A percentile compares a stretch with the other conserved stretches of the same genome.
Evolutionary conservation across 1,140 invertebrate species (phyloP).

Genomic region (Scaptomyza hsui): DNA sequence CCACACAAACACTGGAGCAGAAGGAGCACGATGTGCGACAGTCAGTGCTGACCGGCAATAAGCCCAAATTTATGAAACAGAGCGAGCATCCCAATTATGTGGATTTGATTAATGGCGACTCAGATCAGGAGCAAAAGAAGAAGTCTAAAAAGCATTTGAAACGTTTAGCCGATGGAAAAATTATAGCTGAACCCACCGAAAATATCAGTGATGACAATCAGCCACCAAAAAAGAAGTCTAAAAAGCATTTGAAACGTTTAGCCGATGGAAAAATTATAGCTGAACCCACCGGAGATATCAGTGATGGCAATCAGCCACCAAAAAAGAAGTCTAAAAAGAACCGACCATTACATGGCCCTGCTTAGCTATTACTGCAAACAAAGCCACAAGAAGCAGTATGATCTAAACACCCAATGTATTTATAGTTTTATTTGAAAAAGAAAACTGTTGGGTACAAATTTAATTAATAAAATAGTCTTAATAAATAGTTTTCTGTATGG

Average conservation of each 20-base stretch:
- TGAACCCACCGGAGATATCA: neutral
- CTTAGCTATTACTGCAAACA: too few relatives aligned
- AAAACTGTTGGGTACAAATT: too few relatives aligned
- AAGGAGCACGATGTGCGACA: conserved; percentile 64
- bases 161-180: too few relatives aligned
- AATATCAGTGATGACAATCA: neutral
- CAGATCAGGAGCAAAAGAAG: neutral
- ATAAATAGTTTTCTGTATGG: too few relatives aligned
- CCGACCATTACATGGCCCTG: too few relatives aligned
- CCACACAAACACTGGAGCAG: conserved; percentile 45
- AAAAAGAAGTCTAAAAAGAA: conserved; percentile 2
- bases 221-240: neutral
- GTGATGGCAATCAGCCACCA: neutral
- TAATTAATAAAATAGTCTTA: too few relatives aligned
- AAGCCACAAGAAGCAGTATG: neutral
- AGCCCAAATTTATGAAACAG: conserved; percentile 44
- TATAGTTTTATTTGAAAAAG: too few relatives aligned
- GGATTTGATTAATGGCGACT: neutral
- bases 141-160: too few relatives aligned
- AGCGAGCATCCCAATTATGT: neutral
- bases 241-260: neutral
- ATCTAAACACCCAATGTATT: too few relatives aligned
- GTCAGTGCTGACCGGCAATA: conserved; percentile 55
- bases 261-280: neutral
- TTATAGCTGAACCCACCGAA: neutral